Conservation (phyloP, 2,113 vertebrate genomes). For the Suncus etruscus region DNA sequence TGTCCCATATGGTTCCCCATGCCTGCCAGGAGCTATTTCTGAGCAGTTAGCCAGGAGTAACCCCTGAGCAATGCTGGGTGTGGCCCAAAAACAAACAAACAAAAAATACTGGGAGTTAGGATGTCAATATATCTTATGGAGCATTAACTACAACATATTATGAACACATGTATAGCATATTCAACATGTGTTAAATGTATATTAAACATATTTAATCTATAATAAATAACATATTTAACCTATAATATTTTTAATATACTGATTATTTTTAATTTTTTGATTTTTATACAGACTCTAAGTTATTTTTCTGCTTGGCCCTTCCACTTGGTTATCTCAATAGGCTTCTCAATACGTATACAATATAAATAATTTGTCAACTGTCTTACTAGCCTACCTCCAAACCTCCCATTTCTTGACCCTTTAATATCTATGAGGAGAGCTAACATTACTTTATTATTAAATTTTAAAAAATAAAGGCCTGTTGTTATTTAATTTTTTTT, state of each 20-base stretch:
- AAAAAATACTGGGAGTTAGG: background rate
- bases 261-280: background rate
- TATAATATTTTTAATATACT: background rate
- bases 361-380: background rate
- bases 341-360: background rate
- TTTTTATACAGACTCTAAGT: background rate
- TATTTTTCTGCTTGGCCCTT: background rate
- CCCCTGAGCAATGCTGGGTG: no score
- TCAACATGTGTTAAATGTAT: no score
- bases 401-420: background rate
- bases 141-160: no score
- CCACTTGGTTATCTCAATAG: background rate
- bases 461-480: constrained; percentile 2
- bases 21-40: no score
- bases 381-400: background rate
- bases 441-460: background rate
- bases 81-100: no score
- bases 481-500: background rate
- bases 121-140: background rate
- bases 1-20: no score
- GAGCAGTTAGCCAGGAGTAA: no score
- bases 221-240: background rate
- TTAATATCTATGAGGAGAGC: background rate
- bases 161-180: no score
- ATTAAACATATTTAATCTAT: no score